Evolutionary conservation across 2,888 invertebrate genomes (phyloP).

Genomic region (Ptychoptera contaminata): DNA sequence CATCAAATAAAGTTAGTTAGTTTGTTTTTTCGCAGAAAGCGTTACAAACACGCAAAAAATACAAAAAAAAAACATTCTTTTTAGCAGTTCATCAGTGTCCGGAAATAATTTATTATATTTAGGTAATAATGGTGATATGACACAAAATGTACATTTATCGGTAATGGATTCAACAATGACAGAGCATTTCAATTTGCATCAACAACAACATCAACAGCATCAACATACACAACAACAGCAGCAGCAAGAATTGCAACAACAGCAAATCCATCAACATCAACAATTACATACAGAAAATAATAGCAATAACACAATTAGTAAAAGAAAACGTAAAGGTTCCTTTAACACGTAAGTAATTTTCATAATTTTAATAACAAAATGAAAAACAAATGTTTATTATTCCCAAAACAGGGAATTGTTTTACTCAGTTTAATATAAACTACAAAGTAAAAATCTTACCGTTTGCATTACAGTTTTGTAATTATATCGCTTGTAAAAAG

Average conservation of each 20-base stretch:
- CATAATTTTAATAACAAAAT: no score
- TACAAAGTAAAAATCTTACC: no score
- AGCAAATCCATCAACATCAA: background rate
- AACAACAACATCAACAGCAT: background rate
- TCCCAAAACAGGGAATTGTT: no score
- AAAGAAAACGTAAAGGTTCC: slow-evolving; percentile 34
- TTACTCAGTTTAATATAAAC: no score
- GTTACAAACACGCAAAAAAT: background rate
- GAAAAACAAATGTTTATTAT: no score
- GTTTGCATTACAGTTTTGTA: no score
- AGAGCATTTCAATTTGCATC: background rate
- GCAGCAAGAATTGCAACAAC: background rate
- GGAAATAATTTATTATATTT: background rate
- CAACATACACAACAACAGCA: slow-evolving; percentile 1
- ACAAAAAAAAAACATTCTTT: no score
- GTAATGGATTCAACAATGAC: background rate
- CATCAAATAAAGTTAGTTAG: slow-evolving; percentile 11
- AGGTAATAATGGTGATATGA: background rate
- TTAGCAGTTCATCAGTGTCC: no score
- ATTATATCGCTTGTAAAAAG: no score
- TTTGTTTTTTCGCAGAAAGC: background rate
- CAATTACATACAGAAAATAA: slow-evolving; percentile 4
- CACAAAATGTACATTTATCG: background rate
- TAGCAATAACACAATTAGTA: slow-evolving; percentile 6
- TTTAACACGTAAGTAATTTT: slow-evolving; percentile 30